A percentile compares a stretch with the other conserved stretches of the same genome.
phyloP scores from a whole-genome alignment of 2,113 vertebrate species.

The Passer domesticus region DNA sequence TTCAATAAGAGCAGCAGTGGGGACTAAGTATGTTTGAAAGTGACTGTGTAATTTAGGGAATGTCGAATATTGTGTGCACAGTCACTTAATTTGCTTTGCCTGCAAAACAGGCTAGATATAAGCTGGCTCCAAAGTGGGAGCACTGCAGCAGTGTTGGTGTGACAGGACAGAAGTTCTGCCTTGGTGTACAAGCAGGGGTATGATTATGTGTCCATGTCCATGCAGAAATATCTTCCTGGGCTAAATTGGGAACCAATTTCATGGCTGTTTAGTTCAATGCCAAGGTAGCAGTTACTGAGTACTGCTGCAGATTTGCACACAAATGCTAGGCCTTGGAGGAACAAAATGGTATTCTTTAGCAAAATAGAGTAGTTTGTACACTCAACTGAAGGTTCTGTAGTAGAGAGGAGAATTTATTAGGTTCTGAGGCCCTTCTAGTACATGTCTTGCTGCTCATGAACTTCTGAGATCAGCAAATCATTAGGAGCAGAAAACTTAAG shows the following conservation, averaged over 20 bases:
- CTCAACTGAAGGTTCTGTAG: neutral
- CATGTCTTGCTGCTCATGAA: neutral
- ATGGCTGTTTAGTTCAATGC: neutral
- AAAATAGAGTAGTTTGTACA: neutral
- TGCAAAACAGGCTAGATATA: neutral
- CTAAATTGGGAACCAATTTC: neutral
- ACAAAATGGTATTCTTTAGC: neutral
- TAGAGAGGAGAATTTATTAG: neutral
- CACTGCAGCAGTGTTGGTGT: accelerated
- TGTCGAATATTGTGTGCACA: neutral
- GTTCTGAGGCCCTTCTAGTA: neutral
- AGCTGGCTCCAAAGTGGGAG: neutral
- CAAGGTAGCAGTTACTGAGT: neutral
- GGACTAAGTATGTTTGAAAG: neutral
- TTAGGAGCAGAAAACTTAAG: neutral
- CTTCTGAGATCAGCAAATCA: neutral
- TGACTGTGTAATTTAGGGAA: neutral
- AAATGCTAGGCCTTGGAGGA: neutral
- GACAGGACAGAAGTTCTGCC: neutral
- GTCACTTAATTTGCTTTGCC: neutral
- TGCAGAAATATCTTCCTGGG: neutral
- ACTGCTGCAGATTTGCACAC: neutral
- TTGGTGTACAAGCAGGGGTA: neutral
- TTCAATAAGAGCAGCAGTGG: neutral
- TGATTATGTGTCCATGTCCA: neutral